phyloP scores from a whole-genome alignment of 2,113 vertebrate species.

The Gymnorhina tibicen region DNA sequence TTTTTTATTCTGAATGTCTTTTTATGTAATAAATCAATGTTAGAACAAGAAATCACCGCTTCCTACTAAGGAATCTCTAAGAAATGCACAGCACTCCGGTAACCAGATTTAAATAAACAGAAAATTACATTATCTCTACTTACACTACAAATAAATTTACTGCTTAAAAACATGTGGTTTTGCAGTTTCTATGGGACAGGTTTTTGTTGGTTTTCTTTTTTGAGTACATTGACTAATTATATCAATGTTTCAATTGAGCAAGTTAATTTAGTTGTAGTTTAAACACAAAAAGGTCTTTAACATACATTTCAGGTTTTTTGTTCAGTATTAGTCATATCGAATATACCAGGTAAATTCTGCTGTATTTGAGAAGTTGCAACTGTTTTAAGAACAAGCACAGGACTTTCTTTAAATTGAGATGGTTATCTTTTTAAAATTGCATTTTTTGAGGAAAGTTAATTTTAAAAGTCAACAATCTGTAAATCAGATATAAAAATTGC shows the following conservation, averaged over 20 bases:
- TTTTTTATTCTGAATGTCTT: not conserved
- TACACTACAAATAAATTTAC: not conserved
- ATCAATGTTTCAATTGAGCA: not conserved
- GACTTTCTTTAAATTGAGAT: not conserved
- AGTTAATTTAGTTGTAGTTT: not conserved
- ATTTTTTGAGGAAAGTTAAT: not conserved
- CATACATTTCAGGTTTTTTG: not conserved
- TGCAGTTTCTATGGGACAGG: not conserved
- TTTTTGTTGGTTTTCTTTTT: not conserved
- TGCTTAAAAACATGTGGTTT: not conserved
- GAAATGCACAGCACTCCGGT: not conserved
- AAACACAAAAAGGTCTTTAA: not conserved
- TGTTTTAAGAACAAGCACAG: not conserved
- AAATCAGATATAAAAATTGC: not conserved
- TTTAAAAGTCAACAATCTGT: not conserved
- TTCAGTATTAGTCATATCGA: not conserved
- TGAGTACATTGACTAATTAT: not conserved
- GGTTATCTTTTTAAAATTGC: not conserved
- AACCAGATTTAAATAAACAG: not conserved
- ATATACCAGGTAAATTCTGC: not conserved
- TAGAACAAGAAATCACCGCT: not conserved
- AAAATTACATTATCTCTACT: not conserved
- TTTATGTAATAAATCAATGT: not conserved
- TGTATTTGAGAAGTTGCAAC: not conserved
- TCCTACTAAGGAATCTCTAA: not conserved